Base-by-base conservation (phyloP, 2,888 invertebrate genomes). In the Calliscelio sp. region DNA sequence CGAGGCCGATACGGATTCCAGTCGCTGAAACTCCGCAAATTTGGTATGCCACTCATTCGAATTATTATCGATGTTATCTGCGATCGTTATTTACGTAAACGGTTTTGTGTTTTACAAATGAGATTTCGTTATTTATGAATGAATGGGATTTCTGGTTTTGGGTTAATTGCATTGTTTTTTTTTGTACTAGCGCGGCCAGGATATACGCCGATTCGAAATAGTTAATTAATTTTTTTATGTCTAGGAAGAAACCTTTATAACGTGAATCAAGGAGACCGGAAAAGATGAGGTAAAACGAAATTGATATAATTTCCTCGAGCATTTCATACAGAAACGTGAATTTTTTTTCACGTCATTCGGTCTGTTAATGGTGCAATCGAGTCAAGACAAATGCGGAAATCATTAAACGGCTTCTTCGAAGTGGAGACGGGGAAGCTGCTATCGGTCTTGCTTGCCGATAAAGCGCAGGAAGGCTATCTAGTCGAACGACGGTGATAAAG, bases 401-500 rank as follows among this genome's bases (percentile, higher is more conserved):
- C 84, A 79, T 84, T 84, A 84, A 74, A 68, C 70, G 49, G 59
- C 57, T 84, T 84, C 75, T 71, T 71, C 80, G 84, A 71, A 75
- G 63, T 20, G 38, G 25, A 74, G 70, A 70, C 80, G 57, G 74
- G 10, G 59, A 46, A 35, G 73, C 79, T 44, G 28, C 74, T 65
- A 84, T 75, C 80, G 59, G 84, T 61, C 61, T 68, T 73, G 49
- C 49, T 57, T 28, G 51, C 70, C 79, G 80, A 84, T 84, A 80
- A 80, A 84, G 71, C 75, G 79, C 74, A 53, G 73, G 51, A 71
- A 83, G 81, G 66, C 66, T 79, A 85, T 81, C 85, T 86, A 83
- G 84, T 74, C 70, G 71, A 79, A 68, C 57, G 66, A 68, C 65
- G 74, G 80, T 86, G 86, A 87, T 87, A 87, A 87, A 86, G 84